Evolutionary conservation across 2,888 invertebrate species (phyloP).

Genomic region (Clistopyga incitator): DNA sequence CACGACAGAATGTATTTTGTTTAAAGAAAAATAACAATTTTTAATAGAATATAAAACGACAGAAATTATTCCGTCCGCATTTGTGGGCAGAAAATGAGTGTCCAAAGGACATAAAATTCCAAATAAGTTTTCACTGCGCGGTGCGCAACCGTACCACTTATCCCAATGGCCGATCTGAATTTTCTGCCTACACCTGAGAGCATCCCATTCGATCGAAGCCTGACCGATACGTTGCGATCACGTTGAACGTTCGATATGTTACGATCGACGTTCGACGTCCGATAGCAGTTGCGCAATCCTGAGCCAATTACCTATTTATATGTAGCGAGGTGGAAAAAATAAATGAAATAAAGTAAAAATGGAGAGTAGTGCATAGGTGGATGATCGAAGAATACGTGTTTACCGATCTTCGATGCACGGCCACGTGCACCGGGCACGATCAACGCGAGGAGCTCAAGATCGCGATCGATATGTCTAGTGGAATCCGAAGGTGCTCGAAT

Average conservation of each 20-base stretch:
- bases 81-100: too few species aligned
- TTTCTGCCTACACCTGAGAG: not conserved
- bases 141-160: not conserved
- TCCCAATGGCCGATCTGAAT: not conserved
- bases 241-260: not conserved
- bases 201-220: not conserved
- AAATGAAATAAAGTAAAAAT: too few species aligned
- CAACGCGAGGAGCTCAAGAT: slow-evolving; percentile 22
- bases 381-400: slow-evolving; percentile 2
- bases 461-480: slow-evolving; percentile 27
- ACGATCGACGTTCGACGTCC: slow-evolving; percentile 1
- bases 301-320: slow-evolving; percentile 6
- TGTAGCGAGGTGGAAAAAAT: slow-evolving; percentile 4
- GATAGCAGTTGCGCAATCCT: not conserved
- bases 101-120: too few species aligned
- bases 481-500: slow-evolving; percentile 34
- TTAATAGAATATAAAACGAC: too few species aligned
- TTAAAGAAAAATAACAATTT: too few species aligned
- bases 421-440: slow-evolving; percentile 10
- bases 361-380: not conserved
- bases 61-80: too few species aligned
- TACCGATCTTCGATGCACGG: slow-evolving; percentile 13
- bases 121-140: not conserved
- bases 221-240: slow-evolving; percentile 6
- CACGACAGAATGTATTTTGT: too few species aligned